Evolutionary conservation across 2,797 vertebrate species (phyloP), one percentile per base, ranked within the genome.

Genomic region (Morus bassanus): DNA sequence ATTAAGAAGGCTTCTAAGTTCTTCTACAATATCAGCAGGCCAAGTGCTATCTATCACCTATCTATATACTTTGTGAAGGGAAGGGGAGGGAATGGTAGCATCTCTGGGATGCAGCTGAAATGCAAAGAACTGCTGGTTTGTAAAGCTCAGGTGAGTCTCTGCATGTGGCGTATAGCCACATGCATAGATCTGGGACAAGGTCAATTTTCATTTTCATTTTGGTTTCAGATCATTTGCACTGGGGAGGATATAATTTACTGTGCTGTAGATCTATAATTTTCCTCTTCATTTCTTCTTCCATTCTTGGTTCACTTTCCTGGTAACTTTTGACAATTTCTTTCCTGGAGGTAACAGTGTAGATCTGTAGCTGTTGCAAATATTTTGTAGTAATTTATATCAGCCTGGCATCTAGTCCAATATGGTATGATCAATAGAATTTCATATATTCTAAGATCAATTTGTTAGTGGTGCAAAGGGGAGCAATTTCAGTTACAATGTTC

Each of bases 191-290:
- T 45, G 12, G 59, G 69, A 81, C 69, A 81, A 94, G 65, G 92
- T 90, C 83, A 78, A 53, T 93, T 96, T 91, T 96, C 39, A 84
- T 92, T 83, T 92, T 91, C 72, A 64, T 86, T 91, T 77, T 83
- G 13, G n/a, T 91, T 93, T 94, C 92, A 90, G 83, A 84, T 59
- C 64, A 77, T 95, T 96, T 95, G n/a, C 65, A 31, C 65, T 33
- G 7, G 13, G 46, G 43, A 94, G 25, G 53, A 56, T 88, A 84
- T 53, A 88, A 90, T 64, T 90, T 90, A 84, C 45, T 78, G 23
- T 68, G 28, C 53, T 83, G 12, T 35, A 43, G 46, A 79, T 93
- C 68, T 94, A 69, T 74, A 85, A 70, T 77, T 85, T 94, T 89
- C 81, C 53, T 70, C 60, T 93, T 91, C 19, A 53, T 70, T 91